Conservation (phyloP, 1,140 invertebrate species). For the Brachionus koreanus region DNA sequence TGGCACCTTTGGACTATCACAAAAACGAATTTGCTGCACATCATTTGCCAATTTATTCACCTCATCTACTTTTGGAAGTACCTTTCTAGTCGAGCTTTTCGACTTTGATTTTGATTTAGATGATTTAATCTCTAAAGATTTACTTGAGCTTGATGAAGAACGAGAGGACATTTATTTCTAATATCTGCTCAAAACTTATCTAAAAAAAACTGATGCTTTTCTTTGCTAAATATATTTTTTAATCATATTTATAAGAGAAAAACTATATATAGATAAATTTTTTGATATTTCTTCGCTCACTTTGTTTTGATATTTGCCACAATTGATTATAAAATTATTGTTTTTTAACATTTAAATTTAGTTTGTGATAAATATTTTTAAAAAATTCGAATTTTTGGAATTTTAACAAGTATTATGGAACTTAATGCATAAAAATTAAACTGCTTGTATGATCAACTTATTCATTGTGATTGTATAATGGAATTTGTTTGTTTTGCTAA, state of each 20-base stretch:
- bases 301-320: background rate
- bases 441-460: conserved; percentile 1
- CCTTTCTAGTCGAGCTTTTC: background rate
- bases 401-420: background rate
- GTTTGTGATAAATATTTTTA: background rate
- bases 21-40: background rate
- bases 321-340: conserved; percentile 15
- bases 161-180: background rate
- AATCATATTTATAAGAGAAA: conserved; percentile 35
- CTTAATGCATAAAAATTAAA: background rate
- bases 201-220: background rate
- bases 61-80: background rate
- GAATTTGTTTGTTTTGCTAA: background rate
- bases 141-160: background rate
- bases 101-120: background rate
- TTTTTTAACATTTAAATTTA: conserved; percentile 20
- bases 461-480: background rate
- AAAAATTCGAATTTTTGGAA: conserved; percentile 2
- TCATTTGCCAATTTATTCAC: background rate
- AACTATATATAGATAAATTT: background rate
- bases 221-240: background rate
- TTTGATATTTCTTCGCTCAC: background rate
- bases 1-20: background rate
- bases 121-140: background rate
- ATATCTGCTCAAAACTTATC: background rate